Conservation (phyloP, 2,888 invertebrate species). For the Nomada ferruginata region DNA sequence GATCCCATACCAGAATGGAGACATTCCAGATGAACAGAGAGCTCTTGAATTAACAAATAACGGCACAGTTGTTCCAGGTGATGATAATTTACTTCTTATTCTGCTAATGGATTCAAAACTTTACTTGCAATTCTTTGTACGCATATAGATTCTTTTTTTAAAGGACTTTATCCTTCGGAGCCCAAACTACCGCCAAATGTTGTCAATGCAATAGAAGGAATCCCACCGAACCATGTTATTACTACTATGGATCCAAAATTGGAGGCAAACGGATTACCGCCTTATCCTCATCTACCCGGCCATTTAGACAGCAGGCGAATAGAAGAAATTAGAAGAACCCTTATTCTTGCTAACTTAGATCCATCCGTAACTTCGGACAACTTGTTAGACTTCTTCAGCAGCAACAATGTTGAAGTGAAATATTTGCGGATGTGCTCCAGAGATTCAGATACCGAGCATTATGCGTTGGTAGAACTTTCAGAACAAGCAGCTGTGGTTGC, state of each 20-base stretch:
- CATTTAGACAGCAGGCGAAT: slow-evolving; percentile 94
- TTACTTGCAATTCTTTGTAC: not conserved
- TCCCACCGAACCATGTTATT: slow-evolving; percentile 92
- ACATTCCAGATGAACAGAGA: slow-evolving; percentile 97
- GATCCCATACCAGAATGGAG: slow-evolving; percentile 94
- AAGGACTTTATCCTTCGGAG: slow-evolving; percentile 91
- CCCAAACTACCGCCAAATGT: slow-evolving; percentile 96
- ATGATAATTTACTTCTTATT: not conserved
- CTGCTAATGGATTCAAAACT: not conserved
- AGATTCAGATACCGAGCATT: slow-evolving; percentile 90
- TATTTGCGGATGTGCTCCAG: slow-evolving; percentile 96
- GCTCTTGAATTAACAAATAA: slow-evolving; percentile 97
- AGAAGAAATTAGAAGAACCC: slow-evolving; percentile 97
- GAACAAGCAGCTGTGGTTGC: slow-evolving; percentile 95
- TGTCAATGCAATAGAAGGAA: slow-evolving; percentile 93
- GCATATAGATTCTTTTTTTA: not conserved
- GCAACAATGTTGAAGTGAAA: slow-evolving; percentile 95
- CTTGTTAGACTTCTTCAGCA: slow-evolving; percentile 94
- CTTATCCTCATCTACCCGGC: slow-evolving; percentile 96
- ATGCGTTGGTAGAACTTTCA: slow-evolving; percentile 96
- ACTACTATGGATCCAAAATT: slow-evolving; percentile 96
- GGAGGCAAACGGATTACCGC: slow-evolving; percentile 91
- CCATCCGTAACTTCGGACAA: slow-evolving; percentile 90
- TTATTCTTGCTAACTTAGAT: slow-evolving; percentile 92
- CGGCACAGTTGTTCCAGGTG: slow-evolving; percentile 92